Conservation (phyloP, 2,113 vertebrate species). For the Muntiacus muntjak region DNA sequence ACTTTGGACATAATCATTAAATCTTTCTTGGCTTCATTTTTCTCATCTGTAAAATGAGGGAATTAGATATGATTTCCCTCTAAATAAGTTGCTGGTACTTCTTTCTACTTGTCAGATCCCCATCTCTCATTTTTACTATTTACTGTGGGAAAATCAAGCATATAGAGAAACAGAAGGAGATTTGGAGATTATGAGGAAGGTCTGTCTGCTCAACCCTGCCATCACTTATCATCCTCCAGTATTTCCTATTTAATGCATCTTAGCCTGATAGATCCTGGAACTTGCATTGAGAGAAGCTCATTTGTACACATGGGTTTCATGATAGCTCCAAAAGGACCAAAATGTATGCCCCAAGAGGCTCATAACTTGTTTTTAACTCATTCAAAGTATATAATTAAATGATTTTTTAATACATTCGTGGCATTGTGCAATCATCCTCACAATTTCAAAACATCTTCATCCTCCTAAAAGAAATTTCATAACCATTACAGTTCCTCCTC, state of each 20-base stretch:
- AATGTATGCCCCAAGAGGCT: not conserved
- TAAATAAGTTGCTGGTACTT: not conserved
- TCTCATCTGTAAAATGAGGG: not conserved
- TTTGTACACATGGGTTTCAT: not conserved
- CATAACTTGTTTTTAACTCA: not conserved
- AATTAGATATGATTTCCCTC: not conserved
- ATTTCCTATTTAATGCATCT: not conserved
- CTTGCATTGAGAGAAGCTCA: not conserved
- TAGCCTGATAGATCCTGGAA: not conserved
- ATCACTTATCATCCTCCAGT: not conserved
- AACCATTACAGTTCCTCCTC: not conserved
- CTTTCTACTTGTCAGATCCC: not conserved
- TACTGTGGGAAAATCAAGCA: not conserved
- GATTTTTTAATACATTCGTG: not conserved
- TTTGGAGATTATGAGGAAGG: not conserved
- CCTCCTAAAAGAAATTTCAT: not conserved
- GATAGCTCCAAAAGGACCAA: not conserved
- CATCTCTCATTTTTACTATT: not conserved
- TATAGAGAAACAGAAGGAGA: not conserved
- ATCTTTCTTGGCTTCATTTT: not conserved
- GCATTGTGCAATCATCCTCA: not conserved
- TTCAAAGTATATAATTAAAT: not conserved
- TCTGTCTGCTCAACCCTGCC: not conserved
- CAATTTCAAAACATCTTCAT: not conserved
- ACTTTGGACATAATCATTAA: not conserved